phyloP scores from a whole-genome alignment of 2,888 invertebrate genomes.

The Malthinus flaveolus region DNA sequence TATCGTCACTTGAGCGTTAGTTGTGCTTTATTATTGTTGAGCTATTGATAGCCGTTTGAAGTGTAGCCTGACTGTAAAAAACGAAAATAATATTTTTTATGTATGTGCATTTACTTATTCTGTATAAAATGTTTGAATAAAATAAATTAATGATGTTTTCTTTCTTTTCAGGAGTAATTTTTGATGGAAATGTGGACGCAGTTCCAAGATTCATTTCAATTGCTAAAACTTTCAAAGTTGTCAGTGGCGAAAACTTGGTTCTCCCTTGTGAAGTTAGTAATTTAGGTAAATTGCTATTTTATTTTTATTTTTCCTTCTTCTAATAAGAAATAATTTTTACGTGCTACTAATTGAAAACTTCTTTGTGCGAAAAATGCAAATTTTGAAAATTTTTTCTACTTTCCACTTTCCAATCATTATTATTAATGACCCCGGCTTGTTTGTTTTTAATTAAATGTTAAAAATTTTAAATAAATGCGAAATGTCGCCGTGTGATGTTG shows the following conservation, averaged over 20 bases:
- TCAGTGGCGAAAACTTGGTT: conserved; percentile 25
- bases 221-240: conserved; percentile 23
- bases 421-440: neutral
- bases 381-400: too few species aligned
- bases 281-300: conserved; percentile 19
- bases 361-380: too few species aligned
- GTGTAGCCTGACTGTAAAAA: too few species aligned
- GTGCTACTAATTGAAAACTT: too few species aligned
- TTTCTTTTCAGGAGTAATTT: conserved; percentile 17
- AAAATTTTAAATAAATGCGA: neutral
- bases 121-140: neutral
- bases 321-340: neutral
- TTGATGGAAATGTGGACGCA: conserved; percentile 12
- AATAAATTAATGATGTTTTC: neutral
- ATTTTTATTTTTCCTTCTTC: neutral
- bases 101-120: neutral
- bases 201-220: conserved; percentile 20
- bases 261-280: conserved; percentile 27
- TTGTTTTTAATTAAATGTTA: neutral
- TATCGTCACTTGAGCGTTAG: too few species aligned
- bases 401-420: too few species aligned
- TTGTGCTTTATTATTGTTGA: too few species aligned
- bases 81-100: too few species aligned
- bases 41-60: too few species aligned
- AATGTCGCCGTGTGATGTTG: neutral